These are phyloP conservation scores for Sphecodes monilicornis DNA, from an alignment of 2,888 invertebrate genomes.

Conservation along the genomic window DNA sequence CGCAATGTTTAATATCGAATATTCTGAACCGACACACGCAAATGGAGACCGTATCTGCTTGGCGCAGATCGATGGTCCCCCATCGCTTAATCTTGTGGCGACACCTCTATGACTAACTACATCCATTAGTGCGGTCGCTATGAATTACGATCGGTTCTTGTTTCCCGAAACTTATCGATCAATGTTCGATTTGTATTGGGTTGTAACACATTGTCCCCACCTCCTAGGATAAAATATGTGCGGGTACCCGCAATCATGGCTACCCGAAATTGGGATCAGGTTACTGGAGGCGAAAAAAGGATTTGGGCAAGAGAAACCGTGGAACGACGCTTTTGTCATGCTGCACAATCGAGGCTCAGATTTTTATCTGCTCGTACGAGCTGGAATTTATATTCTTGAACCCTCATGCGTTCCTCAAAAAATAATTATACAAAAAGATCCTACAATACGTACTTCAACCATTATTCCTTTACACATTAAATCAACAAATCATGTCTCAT, in stretches of 20 bases:
- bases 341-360: neutral
- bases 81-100: slow-evolving; percentile 29
- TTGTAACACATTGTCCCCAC: slow-evolving; percentile 22
- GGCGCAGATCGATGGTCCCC: slow-evolving; percentile 24
- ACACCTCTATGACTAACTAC: slow-evolving; percentile 38
- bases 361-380: neutral
- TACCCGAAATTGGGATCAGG: slow-evolving; percentile 4
- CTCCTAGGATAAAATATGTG: slow-evolving; percentile 6
- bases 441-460: neutral
- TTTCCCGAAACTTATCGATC: slow-evolving; percentile 23
- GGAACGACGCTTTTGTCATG: neutral
- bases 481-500: neutral
- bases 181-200: slow-evolving; percentile 22
- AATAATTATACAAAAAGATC: neutral
- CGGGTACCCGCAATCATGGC: slow-evolving; percentile 19
- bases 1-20: slow-evolving; percentile 10
- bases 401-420: neutral
- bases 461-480: neutral
- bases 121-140: slow-evolving; percentile 37
- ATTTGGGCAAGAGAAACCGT: neutral
- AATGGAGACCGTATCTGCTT: slow-evolving; percentile 16
- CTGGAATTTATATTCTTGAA: neutral
- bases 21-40: neutral
- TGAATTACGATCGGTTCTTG: slow-evolving; percentile 16
- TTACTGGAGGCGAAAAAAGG: slow-evolving; percentile 3